A percentile compares a stretch with the other conserved stretches of the same genome.
Conservation (phyloP, 2,113 vertebrate genomes). For the Nothobranchius furzeri region DNA sequence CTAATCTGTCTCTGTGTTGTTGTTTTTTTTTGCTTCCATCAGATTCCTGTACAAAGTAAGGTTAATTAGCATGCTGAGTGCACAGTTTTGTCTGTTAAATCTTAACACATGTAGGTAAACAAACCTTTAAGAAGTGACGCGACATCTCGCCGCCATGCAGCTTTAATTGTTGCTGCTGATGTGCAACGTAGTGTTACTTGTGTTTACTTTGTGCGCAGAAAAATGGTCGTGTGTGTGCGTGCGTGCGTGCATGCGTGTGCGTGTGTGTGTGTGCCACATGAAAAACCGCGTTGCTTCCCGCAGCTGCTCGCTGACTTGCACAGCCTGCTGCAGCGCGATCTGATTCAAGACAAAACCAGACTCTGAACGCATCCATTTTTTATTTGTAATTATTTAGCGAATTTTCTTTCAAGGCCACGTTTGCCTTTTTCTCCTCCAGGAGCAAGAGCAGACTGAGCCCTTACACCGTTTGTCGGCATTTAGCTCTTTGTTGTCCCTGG, state of each 20-base stretch:
- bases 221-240: slow-evolving; percentile 7
- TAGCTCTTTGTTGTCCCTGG: slow-evolving; percentile 36
- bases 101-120: not conserved
- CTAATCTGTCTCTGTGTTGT: slow-evolving; percentile 15
- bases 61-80: not conserved
- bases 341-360: slow-evolving; percentile 9
- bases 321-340: slow-evolving; percentile 32
- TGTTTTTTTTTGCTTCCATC: slow-evolving; percentile 25
- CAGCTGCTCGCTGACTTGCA: slow-evolving; percentile 32
- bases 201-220: slow-evolving; percentile 41
- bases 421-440: not conserved
- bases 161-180: slow-evolving; percentile 27
- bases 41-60: slow-evolving; percentile 4
- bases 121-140: slow-evolving; percentile 28
- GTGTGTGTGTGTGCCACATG: slow-evolving; percentile 9
- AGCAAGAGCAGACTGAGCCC: not conserved
- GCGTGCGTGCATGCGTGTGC: slow-evolving; percentile 6
- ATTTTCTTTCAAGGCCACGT: not conserved
- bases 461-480: not conserved
- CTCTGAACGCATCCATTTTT: slow-evolving; percentile 15
- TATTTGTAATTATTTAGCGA: not conserved
- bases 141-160: slow-evolving; percentile 23
- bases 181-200: slow-evolving; percentile 6
- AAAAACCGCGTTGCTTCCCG: not conserved
- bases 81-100: not conserved